These are phyloP conservation scores for Cyrtodaria siliqua DNA, from an alignment of 2,888 invertebrate species.

Conservation along the genomic window DNA sequence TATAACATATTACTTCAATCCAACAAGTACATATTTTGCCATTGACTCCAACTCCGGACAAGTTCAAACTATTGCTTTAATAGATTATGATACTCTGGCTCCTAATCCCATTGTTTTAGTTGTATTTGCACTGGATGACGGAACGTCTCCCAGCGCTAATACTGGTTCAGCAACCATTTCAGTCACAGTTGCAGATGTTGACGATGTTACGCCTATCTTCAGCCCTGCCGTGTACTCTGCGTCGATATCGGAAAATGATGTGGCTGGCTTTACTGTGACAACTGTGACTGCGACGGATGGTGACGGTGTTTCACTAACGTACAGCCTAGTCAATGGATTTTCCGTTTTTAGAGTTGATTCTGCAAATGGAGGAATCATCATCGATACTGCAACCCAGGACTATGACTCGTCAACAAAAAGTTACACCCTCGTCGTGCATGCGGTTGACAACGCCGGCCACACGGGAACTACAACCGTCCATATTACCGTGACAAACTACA, in stretches of 20 bases:
- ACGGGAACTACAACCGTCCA: conserved; percentile 92
- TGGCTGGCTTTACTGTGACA: conserved; percentile 56
- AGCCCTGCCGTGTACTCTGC: conserved; percentile 63
- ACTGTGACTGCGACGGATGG: conserved; percentile 68
- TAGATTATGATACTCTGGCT: conserved; percentile 69
- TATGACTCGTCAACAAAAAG: conserved; percentile 61
- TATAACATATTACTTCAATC: conserved; percentile 28
- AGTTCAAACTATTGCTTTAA: conserved; percentile 56
- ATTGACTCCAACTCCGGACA: conserved; percentile 63
- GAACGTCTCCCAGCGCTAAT: conserved; percentile 27
- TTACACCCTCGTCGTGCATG: conserved; percentile 88
- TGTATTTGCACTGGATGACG: conserved; percentile 60
- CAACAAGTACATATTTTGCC: conserved; percentile 58
- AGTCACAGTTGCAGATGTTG: conserved; percentile 66
- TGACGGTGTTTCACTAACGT: conserved; percentile 66
- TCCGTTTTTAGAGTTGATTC: conserved; percentile 65
- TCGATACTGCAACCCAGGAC: conserved; percentile 62
- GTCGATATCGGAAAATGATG: conserved; percentile 69
- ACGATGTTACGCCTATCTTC: conserved; percentile 73
- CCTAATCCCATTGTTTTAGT: conserved; percentile 56
- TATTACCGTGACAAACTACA: conserved; percentile 67
- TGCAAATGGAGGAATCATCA: conserved; percentile 40
- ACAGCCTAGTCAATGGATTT: conserved; percentile 44
- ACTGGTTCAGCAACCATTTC: conserved; percentile 55
- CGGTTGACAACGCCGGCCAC: conserved; percentile 94